Percentiles rank a stretch among this genome's conserved stretches.
phyloP scores from a whole-genome alignment of 2,888 invertebrate species.

The Eucera pruinosa region DNA sequence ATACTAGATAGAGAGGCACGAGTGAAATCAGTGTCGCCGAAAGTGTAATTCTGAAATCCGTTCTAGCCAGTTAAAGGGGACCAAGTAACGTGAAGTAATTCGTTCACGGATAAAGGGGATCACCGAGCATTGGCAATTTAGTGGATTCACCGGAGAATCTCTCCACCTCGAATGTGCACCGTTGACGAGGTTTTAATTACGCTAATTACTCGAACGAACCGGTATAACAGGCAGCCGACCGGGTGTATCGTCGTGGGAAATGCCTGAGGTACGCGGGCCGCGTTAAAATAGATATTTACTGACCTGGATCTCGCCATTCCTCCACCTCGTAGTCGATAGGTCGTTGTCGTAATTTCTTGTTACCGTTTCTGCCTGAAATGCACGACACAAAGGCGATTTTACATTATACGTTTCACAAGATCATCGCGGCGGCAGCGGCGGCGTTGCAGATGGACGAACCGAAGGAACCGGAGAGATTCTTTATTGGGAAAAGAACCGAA shows the following conservation, averaged over 20 bases:
- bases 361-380: conserved; percentile 86
- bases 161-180: conserved; percentile 46
- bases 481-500: conserved; percentile 12
- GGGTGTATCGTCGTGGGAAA: conserved; percentile 66
- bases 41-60: conserved; percentile 46
- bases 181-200: conserved; percentile 73
- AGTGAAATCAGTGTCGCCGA: conserved; percentile 36
- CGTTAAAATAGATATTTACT: conserved; percentile 79
- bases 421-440: too few species aligned
- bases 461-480: too few species aligned
- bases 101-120: conserved; percentile 67
- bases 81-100: conserved; percentile 63
- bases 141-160: conserved; percentile 62
- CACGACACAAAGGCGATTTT: conserved; percentile 69
- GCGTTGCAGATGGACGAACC: too few species aligned
- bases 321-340: conserved; percentile 89
- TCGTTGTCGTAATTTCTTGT: conserved; percentile 86
- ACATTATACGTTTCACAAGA: conserved; percentile 56
- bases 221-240: conserved; percentile 51
- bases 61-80: conserved; percentile 52
- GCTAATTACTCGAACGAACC: conserved; percentile 71
- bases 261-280: conserved; percentile 53
- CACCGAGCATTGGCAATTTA: conserved; percentile 67
- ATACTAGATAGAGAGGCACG: too few species aligned
- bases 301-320: conserved; percentile 90